Evolutionary conservation across 2,888 invertebrate genomes (phyloP).

Genomic region (Trissoscelio sp.): DNA sequence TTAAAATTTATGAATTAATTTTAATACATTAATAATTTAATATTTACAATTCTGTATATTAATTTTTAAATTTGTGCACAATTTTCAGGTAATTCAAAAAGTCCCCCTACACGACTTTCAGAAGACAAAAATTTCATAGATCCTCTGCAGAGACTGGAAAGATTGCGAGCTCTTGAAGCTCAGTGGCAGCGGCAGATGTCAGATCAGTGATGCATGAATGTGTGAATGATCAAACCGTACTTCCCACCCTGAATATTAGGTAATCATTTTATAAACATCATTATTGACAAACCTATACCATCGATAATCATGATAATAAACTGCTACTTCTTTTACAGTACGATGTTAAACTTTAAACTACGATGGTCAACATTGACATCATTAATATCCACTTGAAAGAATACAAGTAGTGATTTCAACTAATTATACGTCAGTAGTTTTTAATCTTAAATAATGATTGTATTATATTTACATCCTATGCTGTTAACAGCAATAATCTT

Average conservation of each 20-base stretch:
- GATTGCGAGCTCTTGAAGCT: constrained; percentile 79
- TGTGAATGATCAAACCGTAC: constrained; percentile 32
- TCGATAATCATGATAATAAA: too few relatives aligned
- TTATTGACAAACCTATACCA: too few relatives aligned
- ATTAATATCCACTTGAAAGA: constrained; percentile 74
- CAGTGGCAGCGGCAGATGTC: constrained; percentile 77
- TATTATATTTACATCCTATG: constrained; percentile 59
- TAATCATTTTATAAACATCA: too few relatives aligned
- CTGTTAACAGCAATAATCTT: too few relatives aligned
- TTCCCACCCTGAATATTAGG: constrained; percentile 59
- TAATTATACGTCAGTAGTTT: constrained; percentile 62
- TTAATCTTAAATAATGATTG: constrained; percentile 51
- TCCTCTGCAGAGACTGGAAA: constrained; percentile 81
- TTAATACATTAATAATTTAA: too few relatives aligned
- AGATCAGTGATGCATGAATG: constrained; percentile 76
- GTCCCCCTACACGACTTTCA: constrained; percentile 60
- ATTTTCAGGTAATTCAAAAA: constrained; percentile 57
- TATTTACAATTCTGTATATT: too few relatives aligned
- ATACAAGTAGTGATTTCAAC: constrained; percentile 75
- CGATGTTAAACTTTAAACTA: constrained; percentile 58
- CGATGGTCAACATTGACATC: constrained; percentile 69
- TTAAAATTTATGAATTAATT: too few relatives aligned
- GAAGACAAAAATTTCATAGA: constrained; percentile 79
- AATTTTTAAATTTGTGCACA: constrained; percentile 3
- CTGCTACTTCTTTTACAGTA: constrained; percentile 23